These are phyloP conservation scores for Pseudomugil tenellus DNA, from an alignment of 2,797 vertebrate species.

Conservation along the genomic window DNA sequence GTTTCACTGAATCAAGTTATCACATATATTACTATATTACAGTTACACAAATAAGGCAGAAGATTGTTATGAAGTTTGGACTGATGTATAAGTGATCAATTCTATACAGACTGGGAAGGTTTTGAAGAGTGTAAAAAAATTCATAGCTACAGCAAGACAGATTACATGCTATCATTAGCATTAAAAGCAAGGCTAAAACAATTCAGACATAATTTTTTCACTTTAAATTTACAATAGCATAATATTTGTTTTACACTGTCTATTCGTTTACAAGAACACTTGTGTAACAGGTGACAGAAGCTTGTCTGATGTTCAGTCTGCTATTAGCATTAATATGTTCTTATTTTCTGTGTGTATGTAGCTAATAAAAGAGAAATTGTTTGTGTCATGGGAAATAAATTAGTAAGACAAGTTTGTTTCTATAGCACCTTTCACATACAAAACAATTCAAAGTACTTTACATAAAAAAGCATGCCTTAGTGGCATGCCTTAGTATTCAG, in stretches of 20 bases:
- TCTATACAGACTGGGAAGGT: no score
- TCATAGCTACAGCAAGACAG: no score
- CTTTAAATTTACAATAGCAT: neutral
- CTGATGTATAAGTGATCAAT: neutral
- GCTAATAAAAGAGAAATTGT: neutral
- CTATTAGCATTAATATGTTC: neutral
- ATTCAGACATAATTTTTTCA: neutral
- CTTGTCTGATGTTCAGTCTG: neutral
- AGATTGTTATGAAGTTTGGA: neutral
- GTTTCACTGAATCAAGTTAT: neutral
- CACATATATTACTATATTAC: neutral
- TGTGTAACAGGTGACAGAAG: neutral
- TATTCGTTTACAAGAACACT: neutral
- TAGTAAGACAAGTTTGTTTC: no score
- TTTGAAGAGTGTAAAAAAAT: neutral
- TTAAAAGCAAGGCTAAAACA: neutral
- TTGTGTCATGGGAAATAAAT: no score
- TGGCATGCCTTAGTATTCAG: no score
- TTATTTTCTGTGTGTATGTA: neutral
- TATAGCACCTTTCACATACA: no score
- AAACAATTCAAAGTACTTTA: no score
- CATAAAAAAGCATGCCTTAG: no score
- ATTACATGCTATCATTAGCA: neutral
- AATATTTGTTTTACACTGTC: neutral
- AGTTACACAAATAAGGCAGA: neutral